These are phyloP conservation scores for Paralichthys olivaceus DNA, from an alignment of 2,113 vertebrate species.

Conservation along the genomic window DNA sequence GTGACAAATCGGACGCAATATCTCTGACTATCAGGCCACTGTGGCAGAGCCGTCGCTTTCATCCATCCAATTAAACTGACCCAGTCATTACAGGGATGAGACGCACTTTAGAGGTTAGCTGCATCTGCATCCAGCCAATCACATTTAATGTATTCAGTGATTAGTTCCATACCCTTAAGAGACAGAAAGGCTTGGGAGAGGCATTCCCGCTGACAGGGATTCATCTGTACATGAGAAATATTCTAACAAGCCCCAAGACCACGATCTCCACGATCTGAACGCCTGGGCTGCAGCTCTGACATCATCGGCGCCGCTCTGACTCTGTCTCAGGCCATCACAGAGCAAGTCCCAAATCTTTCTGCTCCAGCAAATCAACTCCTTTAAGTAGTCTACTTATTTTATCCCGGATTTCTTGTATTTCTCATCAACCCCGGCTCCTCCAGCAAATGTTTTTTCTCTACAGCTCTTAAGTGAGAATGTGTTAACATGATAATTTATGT, in stretches of 20 bases:
- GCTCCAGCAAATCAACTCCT: conserved; percentile 37
- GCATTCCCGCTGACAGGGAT: conserved; percentile 41
- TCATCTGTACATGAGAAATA: conserved; percentile 41
- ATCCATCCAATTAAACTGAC: conserved; percentile 61
- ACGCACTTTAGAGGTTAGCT: conserved; percentile 42
- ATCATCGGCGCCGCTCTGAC: conserved; percentile 29
- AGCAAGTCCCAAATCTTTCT: conserved; percentile 47
- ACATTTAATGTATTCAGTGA: conserved; percentile 68
- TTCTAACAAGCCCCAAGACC: conserved; percentile 46
- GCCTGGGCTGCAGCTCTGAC: conserved; percentile 2
- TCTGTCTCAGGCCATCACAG: conserved; percentile 33
- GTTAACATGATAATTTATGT: no score
- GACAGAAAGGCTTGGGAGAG: conserved; percentile 22
- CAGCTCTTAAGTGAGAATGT: no score
- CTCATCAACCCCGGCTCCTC: no score
- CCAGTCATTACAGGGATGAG: conserved; percentile 51
- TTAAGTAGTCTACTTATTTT: no score
- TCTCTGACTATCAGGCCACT: conserved; percentile 26
- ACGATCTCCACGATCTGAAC: conserved; percentile 38
- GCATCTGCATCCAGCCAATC: conserved; percentile 53
- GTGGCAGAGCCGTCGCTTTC: conserved; percentile 41
- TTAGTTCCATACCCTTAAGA: conserved; percentile 56
- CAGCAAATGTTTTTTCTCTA: no score
- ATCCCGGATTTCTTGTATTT: no score
- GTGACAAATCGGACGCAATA: conserved; percentile 56